Evolutionary conservation across 2,888 invertebrate genomes (phyloP).

Genomic region (Cheilosia soror): DNA sequence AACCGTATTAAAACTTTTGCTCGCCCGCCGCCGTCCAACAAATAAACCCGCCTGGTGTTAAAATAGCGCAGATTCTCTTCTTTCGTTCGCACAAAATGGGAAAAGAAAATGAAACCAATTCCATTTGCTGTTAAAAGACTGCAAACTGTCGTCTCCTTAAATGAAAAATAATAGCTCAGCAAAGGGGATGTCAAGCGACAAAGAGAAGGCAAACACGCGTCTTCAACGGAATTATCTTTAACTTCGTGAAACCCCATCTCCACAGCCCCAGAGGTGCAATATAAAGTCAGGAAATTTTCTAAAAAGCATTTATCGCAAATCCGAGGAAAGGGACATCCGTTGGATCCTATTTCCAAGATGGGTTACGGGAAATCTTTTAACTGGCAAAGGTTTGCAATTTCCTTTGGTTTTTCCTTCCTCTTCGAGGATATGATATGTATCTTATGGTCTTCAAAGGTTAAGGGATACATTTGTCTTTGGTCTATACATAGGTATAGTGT

Average conservation of each 20-base stretch:
- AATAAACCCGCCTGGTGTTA: no score
- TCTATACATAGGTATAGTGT: neutral
- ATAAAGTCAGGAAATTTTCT: slow-evolving; percentile 19
- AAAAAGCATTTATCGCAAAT: slow-evolving; percentile 25
- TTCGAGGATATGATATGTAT: slow-evolving; percentile 13
- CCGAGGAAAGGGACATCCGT: slow-evolving; percentile 18
- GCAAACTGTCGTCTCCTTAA: slow-evolving; percentile 2
- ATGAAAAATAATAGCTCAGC: slow-evolving; percentile 46
- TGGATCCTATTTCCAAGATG: slow-evolving; percentile 10
- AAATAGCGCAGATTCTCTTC: neutral
- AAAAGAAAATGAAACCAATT: slow-evolving; percentile 9
- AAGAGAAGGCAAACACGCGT: neutral
- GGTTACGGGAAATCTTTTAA: slow-evolving; percentile 27
- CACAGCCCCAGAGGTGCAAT: neutral
- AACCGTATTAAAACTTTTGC: no score
- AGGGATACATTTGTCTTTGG: slow-evolving; percentile 23
- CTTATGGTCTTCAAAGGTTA: slow-evolving; percentile 28
- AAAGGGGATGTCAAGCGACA: neutral
- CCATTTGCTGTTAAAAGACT: neutral
- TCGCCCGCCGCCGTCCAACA: no score
- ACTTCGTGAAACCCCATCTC: neutral
- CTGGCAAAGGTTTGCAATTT: slow-evolving; percentile 32
- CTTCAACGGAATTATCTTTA: neutral
- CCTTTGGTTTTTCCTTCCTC: slow-evolving; percentile 6
- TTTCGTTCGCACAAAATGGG: neutral